Conservation (phyloP, 2,797 vertebrate genomes). For the Epinephelus coioides region DNA sequence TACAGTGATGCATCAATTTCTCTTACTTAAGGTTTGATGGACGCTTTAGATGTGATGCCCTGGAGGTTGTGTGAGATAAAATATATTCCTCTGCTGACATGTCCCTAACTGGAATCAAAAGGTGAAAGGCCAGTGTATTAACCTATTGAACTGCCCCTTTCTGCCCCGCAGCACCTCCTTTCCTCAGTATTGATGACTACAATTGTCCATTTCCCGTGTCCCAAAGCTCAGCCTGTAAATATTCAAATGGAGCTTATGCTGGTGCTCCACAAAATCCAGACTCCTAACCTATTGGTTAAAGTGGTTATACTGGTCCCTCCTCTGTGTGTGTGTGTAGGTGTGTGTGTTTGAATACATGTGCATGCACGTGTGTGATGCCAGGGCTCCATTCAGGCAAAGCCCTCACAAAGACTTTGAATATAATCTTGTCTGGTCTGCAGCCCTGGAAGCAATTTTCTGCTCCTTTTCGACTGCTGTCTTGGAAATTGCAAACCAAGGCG, state of each 20-base stretch:
- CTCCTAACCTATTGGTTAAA: constrained; percentile 86
- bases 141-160: constrained; percentile 87
- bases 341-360: constrained; percentile 12
- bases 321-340: constrained; percentile 14
- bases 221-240: constrained; percentile 83
- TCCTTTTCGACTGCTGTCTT: constrained; percentile 88
- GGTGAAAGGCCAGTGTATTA: constrained; percentile 91
- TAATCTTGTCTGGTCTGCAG: constrained; percentile 90
- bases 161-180: constrained; percentile 72
- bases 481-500: constrained; percentile 88
- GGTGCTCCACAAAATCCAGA: constrained; percentile 81
- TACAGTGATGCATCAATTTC: constrained; percentile 51
- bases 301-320: constrained; percentile 69
- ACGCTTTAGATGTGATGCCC: constrained; percentile 50
- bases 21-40: constrained; percentile 54
- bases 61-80: constrained; percentile 75
- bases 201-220: constrained; percentile 85
- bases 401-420: constrained; percentile 90
- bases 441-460: constrained; percentile 90
- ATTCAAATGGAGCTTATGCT: constrained; percentile 85
- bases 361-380: constrained; percentile 66
- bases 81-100: constrained; percentile 88
- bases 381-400: constrained; percentile 84
- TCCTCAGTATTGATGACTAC: constrained; percentile 87
- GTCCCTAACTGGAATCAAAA: constrained; percentile 87